Evolutionary conservation across 2,113 vertebrate species (phyloP), one percentile per base, ranked within the genome.

Genomic region (Ascaphus truei): DNA sequence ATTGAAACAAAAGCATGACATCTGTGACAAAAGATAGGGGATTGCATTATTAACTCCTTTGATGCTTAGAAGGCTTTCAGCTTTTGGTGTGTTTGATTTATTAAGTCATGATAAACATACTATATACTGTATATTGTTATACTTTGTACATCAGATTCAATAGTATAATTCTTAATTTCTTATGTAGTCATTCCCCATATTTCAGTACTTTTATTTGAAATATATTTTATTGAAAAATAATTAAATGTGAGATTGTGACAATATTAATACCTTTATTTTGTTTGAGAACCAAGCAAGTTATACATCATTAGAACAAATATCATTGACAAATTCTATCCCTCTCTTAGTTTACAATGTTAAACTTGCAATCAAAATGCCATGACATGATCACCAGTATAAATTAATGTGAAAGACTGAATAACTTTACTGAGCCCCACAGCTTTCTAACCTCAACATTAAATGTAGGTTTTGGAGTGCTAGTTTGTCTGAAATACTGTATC

Each of bases 1-100:
- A 62, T 10, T 62, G 27, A 48, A 33, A 48, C n/a, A 26, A 31
- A 62, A 62, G 41, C 47, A 26, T 30, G 20, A 61, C 58, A 45
- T 45, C 58, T 30, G 39, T 27, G 59, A 47, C 36, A 47, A 62
- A 62, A 62, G 41, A 41, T 13, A 48, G 12, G n/a, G 27, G 29
- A 20, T 62, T 48, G 37, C 27, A 47, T 62, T 48, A 62, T 62
- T 18, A 33, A 39, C 27, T 47, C 59, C 59, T 27, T 47, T 62
- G 59, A 47, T 48, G 48, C 48, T 62, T 33, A 47, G n/a, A n/a
- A n/a, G 45, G 59, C 59, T 62, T 62, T 62, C 39, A 62, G 20
- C 41, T 47, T 18, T 18, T 30, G 59, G 45, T 62, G 48, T 62
- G 48, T 43, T 45, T 62, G 45, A 47, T 61, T 61, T 62, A 37